Evolutionary conservation across 1,140 invertebrate species (phyloP).

Genomic region (Gryllus bimaculatus): DNA sequence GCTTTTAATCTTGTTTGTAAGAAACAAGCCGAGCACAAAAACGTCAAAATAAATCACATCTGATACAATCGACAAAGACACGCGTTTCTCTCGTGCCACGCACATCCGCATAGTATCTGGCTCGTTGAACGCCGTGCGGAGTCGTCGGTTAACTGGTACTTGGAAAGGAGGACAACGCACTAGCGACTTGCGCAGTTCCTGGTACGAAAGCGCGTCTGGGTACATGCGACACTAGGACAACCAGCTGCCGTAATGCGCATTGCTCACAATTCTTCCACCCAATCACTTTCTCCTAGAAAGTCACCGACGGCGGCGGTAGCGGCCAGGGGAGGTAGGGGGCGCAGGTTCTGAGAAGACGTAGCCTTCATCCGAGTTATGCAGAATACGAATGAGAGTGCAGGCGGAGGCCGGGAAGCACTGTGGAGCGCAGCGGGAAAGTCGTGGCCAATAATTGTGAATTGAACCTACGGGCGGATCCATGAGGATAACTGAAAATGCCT

Average conservation of each 20-base stretch:
- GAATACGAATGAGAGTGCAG: no score
- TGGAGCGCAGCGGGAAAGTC: no score
- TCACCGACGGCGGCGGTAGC: neutral
- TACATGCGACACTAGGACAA: neutral
- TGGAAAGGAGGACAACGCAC: neutral
- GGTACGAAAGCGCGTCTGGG: neutral
- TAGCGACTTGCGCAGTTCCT: neutral
- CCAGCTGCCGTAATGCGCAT: neutral
- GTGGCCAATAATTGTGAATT: no score
- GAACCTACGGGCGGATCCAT: no score
- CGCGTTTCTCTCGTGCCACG: neutral
- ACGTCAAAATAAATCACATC: no score
- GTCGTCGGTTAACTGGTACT: neutral
- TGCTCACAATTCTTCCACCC: neutral
- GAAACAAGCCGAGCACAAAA: no score
- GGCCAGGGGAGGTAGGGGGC: neutral
- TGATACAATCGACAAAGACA: no score
- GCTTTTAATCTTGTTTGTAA: no score
- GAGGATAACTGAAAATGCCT: no score
- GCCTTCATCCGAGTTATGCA: no score
- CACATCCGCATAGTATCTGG: neutral
- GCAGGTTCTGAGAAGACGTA: no score
- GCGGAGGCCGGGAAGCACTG: no score
- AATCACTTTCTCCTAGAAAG: slow-evolving; percentile 4
- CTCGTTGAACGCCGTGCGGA: neutral